Conservation (phyloP, 2,888 invertebrate genomes). For the Coleophora deauratella region DNA sequence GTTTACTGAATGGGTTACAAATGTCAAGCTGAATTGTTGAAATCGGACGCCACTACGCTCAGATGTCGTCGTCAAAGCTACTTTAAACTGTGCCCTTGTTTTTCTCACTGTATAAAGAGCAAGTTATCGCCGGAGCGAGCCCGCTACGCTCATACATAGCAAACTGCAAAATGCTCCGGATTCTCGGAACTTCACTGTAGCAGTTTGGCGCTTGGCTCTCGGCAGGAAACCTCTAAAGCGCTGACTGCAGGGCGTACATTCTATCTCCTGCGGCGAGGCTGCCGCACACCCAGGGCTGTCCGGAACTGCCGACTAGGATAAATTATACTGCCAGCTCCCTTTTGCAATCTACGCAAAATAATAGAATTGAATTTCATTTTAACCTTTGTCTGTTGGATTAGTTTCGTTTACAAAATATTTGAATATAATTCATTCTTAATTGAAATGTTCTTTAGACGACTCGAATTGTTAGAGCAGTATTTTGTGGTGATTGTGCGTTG, state of each 20-base stretch:
- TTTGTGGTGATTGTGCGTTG: too few species aligned
- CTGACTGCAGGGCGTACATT: constrained; percentile 61
- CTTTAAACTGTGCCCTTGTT: constrained; percentile 29
- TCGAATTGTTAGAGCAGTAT: too few species aligned
- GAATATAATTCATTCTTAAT: too few species aligned
- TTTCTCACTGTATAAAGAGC: constrained; percentile 49
- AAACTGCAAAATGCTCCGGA: constrained; percentile 66
- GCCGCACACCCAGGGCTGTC: constrained; percentile 53
- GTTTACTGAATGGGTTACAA: too few species aligned
- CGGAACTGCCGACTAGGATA: constrained; percentile 61
- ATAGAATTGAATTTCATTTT: constrained; percentile 58
- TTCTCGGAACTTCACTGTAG: constrained; percentile 62
- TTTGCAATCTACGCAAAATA: constrained; percentile 61
- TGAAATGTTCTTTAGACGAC: too few species aligned
- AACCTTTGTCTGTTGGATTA: constrained; percentile 33
- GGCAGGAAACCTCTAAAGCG: constrained; percentile 58
- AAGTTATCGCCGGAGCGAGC: constrained; percentile 42
- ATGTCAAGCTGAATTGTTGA: constrained; percentile 6
- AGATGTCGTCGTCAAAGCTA: too few species aligned
- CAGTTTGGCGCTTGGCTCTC: constrained; percentile 36
- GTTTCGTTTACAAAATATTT: too few species aligned
- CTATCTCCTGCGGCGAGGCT: constrained; percentile 50
- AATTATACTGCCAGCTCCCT: constrained; percentile 60
- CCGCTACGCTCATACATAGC: constrained; percentile 56
- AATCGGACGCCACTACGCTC: background rate